Percentiles rank a stretch among this genome's conserved stretches.
Evolutionary conservation across 2,113 vertebrate species (phyloP).

Genomic region (Labeo catla): DNA sequence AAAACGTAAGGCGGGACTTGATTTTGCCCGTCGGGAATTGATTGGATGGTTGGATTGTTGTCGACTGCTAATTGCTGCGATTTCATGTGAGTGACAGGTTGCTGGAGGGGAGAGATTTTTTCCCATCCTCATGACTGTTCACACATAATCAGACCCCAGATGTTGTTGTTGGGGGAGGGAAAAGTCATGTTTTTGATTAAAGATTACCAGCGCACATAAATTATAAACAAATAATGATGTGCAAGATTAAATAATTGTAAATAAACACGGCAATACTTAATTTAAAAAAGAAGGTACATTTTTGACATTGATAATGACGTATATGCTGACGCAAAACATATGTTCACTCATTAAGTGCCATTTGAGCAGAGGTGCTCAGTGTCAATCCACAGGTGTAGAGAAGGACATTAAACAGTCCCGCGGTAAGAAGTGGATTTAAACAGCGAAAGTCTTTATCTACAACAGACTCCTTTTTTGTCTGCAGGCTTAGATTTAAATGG

Average conservation of each 20-base stretch:
- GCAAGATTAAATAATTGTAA: not conserved
- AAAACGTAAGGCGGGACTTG: not conserved
- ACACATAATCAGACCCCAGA: not conserved
- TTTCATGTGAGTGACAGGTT: not conserved
- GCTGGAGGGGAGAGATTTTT: not conserved
- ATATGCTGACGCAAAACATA: not conserved
- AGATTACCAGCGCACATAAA: not conserved
- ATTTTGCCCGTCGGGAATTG: not conserved
- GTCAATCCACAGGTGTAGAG: conserved; percentile 27
- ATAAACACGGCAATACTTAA: not conserved
- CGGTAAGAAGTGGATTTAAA: conserved; percentile 28
- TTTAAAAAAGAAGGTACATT: not conserved
- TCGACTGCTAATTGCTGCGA: not conserved
- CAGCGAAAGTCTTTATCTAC: conserved; percentile 31
- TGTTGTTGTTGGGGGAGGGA: not conserved
- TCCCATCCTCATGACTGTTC: not conserved
- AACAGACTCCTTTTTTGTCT: conserved; percentile 17
- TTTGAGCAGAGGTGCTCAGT: conserved; percentile 2
- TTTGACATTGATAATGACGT: not conserved
- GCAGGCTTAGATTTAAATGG: conserved; percentile 33
- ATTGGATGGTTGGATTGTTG: not conserved
- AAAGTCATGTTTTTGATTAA: not conserved
- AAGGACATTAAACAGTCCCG: conserved; percentile 3
- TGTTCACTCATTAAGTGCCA: not conserved
- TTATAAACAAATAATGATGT: not conserved